These are phyloP conservation scores for Hycleus cichorii DNA, from an alignment of 1,140 invertebrate genomes.

Conservation along the genomic window DNA sequence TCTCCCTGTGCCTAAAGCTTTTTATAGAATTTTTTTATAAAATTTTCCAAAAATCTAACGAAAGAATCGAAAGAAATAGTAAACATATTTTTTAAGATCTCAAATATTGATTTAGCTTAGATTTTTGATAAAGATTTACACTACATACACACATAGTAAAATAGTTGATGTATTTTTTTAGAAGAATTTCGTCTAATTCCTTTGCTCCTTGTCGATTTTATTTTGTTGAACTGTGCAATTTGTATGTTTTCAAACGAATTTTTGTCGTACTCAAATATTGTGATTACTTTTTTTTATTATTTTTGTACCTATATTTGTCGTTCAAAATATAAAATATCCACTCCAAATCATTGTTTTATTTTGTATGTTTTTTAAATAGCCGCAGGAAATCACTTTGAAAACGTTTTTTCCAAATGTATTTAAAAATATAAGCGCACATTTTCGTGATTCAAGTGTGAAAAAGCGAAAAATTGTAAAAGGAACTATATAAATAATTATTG, in stretches of 20 bases:
- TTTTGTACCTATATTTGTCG: neutral
- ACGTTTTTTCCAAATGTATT: too few species aligned
- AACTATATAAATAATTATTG: too few species aligned
- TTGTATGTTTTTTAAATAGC: too few species aligned
- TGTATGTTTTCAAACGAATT: constrained; percentile 16
- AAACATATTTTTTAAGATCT: constrained; percentile 26
- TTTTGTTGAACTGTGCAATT: neutral
- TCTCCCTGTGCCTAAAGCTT: constrained; percentile 26
- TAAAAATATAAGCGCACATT: too few species aligned
- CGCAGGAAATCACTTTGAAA: too few species aligned
- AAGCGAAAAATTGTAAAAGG: neutral
- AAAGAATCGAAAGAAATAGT: neutral
- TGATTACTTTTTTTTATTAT: constrained; percentile 18
- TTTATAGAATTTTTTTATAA: constrained; percentile 16
- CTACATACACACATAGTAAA: constrained; percentile 5
- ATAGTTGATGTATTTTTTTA: constrained; percentile 16
- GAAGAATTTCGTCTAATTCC: constrained; percentile 12
- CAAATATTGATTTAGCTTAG: constrained; percentile 20
- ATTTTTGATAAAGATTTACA: constrained; percentile 15
- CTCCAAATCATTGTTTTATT: too few species aligned
- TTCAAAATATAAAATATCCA: too few species aligned
- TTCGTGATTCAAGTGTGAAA: neutral
- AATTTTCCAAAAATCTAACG: constrained; percentile 16
- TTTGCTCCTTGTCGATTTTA: neutral
- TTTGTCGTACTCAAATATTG: constrained; percentile 19